A percentile compares a stretch with the other conserved stretches of the same genome.
Conservation (phyloP, 1,140 invertebrate species). For the Pomacea maculata region DNA sequence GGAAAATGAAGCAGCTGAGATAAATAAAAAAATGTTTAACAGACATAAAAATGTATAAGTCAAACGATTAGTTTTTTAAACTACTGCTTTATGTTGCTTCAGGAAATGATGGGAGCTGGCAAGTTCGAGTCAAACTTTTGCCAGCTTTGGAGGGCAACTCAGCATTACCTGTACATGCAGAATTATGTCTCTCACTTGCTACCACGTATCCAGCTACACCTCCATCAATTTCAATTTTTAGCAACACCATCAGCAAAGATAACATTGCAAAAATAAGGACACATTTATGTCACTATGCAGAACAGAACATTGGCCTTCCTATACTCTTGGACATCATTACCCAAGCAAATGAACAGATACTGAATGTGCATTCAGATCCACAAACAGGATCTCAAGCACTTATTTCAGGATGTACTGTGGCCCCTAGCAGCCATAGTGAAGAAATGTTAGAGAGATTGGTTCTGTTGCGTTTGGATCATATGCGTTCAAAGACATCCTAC, state of each 20-base stretch:
- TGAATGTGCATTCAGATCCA: not conserved
- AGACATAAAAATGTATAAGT: not conserved
- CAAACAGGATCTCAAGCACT: no score
- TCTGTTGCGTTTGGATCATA: constrained; percentile 42
- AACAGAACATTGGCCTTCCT: constrained; percentile 6
- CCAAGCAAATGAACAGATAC: constrained; percentile 11
- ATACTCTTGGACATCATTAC: constrained; percentile 19
- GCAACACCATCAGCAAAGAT: constrained; percentile 3
- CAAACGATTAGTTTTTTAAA: not conserved
- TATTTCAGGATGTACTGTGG: no score
- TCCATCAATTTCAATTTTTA: constrained; percentile 23
- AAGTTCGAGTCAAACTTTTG: not conserved
- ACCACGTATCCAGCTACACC: constrained; percentile 13
- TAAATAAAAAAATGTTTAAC: not conserved
- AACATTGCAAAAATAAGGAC: not conserved
- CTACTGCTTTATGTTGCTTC: not conserved
- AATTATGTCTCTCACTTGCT: constrained; percentile 16
- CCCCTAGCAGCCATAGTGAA: not conserved
- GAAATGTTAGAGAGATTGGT: not conserved
- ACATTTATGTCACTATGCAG: not conserved
- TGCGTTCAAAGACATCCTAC: constrained; percentile 39
- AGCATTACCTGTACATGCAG: not conserved
- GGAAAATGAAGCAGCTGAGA: not conserved
- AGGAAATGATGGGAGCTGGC: constrained; percentile 1
- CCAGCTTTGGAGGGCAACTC: not conserved